Base-by-base conservation (phyloP, 1,140 invertebrate genomes). In the Episyrphus balteatus region DNA sequence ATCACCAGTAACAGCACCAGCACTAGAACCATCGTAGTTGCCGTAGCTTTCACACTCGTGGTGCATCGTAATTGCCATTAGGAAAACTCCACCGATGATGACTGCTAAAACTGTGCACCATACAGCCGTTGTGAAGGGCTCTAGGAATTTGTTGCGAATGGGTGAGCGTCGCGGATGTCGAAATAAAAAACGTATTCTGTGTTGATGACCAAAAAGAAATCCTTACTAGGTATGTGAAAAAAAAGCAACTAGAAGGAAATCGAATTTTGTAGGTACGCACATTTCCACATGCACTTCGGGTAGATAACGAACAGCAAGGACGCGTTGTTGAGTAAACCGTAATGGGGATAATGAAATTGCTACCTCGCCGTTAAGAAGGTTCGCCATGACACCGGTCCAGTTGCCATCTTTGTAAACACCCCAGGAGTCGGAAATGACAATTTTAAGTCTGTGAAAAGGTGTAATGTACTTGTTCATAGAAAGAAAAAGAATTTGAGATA, bases 341-440 rank as follows among this genome's bases (percentile, higher is more conserved):
- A 77, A 55, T 32, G 75, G 71, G 13, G 69, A 56, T 3, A 61
- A 48, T 19, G 69, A 62, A 17, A 77, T 66, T 55, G 78, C 71
- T 3, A 70, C 65, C 33, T 60, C 47, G 18, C 68, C 64, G 15
- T 55, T 59, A 21, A 70, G 50, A 45, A 78, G 55, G 12, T 69
- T 66, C 13, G 71, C 72, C 11, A 78, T 58, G 39, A 77, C 68
- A 13, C 76, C 76, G 44, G 71, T 70, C 52, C 71, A 75, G 15
- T 61, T 66, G 14, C 74, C 75, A 58, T 77, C 72, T 3, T 59
- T 40, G 21, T 51, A 11, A 34, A 71, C 69, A 3, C 77, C 75
- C 75, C 75, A 78, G 8, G 63, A 70, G 32, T 58, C 47, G 3
- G 57, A 58, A 15, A 59, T 46, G 17, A 51, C 52, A 19, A 75